phyloP scores from a whole-genome alignment of 2,113 vertebrate species.

The Acrocephalus kingi region DNA sequence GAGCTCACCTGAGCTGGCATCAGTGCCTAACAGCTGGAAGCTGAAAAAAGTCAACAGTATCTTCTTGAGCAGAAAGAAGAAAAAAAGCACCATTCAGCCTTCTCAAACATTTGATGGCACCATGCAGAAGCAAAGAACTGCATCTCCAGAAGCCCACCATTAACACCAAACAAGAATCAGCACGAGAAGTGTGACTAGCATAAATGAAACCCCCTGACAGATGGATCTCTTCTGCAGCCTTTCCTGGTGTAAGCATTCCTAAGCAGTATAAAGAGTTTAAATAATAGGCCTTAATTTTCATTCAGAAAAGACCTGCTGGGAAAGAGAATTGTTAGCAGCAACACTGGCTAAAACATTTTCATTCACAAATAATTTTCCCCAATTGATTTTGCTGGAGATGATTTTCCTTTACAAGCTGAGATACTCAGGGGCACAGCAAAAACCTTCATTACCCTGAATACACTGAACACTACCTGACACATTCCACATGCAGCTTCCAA shows the following conservation, averaged over 20 bases:
- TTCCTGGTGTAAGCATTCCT: neutral
- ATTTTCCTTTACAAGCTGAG: neutral
- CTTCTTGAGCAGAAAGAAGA: neutral
- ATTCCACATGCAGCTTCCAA: neutral
- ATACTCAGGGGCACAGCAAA: neutral
- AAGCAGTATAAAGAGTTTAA: neutral
- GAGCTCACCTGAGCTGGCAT: slow-evolving; percentile 11
- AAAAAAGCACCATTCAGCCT: slow-evolving; percentile 24
- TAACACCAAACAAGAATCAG: neutral
- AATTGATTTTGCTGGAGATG: neutral
- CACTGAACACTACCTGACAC: neutral
- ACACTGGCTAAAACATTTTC: neutral
- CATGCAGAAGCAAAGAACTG: neutral
- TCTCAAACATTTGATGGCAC: neutral
- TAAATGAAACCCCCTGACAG: neutral
- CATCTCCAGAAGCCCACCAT: neutral
- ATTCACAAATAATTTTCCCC: neutral
- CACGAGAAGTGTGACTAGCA: neutral
- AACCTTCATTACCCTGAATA: neutral
- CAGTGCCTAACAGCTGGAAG: neutral
- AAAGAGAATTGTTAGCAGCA: neutral
- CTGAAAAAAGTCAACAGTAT: neutral
- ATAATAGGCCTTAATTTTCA: neutral
- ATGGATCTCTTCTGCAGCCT: neutral
- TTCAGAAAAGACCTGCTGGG: neutral